These are phyloP conservation scores for Corythornis leucogaster DNA, from an alignment of 2,797 vertebrate species.

Conservation along the genomic window DNA sequence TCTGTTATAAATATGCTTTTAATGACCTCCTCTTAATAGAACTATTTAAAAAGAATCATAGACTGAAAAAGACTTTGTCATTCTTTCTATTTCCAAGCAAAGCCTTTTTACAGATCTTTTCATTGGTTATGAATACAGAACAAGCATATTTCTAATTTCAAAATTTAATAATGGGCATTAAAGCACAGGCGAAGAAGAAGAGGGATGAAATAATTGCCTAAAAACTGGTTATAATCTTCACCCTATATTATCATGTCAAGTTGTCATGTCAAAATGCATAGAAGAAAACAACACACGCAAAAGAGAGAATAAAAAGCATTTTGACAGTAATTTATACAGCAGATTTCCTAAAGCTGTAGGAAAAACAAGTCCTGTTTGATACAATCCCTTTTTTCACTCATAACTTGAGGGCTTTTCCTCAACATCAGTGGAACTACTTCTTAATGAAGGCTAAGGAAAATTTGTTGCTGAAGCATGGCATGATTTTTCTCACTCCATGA, in stretches of 20 bases:
- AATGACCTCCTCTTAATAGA: not conserved
- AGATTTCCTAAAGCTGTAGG: not conserved
- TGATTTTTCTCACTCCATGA: not conserved
- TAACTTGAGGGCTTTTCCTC: not conserved
- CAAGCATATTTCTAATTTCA: not conserved
- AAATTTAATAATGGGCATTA: not conserved
- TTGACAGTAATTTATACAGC: slow-evolving; percentile 31
- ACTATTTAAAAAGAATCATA: not conserved
- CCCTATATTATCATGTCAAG: slow-evolving; percentile 10
- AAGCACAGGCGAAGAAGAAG: not conserved
- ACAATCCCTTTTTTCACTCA: not conserved
- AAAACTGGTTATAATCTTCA: not conserved
- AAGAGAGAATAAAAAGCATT: not conserved
- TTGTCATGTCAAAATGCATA: not conserved
- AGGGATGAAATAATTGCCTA: not conserved
- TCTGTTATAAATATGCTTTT: not conserved
- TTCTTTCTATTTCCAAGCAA: not conserved
- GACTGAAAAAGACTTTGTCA: not conserved
- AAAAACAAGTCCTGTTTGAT: not conserved
- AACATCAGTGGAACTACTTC: not conserved
- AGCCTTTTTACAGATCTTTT: not conserved
- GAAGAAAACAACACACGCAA: not conserved
- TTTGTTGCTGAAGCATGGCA: not conserved
- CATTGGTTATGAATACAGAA: not conserved
- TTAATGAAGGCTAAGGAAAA: not conserved